These are phyloP conservation scores for Melolontha melolontha DNA, from an alignment of 2,888 invertebrate species.

Conservation along the genomic window DNA sequence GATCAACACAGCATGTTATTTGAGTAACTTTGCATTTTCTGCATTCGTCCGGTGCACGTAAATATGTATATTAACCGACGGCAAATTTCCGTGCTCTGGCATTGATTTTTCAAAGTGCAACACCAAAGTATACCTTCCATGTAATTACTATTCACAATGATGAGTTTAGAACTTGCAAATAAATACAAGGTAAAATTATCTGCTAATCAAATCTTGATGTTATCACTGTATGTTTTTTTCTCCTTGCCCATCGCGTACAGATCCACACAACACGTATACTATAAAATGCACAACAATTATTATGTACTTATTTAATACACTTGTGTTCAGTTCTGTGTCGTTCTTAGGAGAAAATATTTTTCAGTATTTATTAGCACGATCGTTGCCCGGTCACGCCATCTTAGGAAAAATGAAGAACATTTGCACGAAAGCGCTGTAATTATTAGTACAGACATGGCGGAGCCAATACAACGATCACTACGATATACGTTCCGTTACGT, in stretches of 20 bases:
- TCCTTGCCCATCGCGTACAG: constrained; percentile 27
- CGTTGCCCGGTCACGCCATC: constrained; percentile 44
- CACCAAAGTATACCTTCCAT: constrained; percentile 15
- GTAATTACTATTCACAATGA: constrained; percentile 15
- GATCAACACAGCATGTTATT: neutral
- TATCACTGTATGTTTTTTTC: constrained; percentile 29
- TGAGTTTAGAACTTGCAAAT: constrained; percentile 12
- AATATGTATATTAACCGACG: constrained; percentile 2
- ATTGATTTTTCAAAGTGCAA: constrained; percentile 30
- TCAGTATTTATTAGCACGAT: constrained; percentile 44
- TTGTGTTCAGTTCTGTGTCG: constrained; percentile 38
- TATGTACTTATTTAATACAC: constrained; percentile 28
- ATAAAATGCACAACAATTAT: constrained; percentile 29
- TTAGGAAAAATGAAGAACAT: constrained; percentile 39
- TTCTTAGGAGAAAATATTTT: constrained; percentile 32
- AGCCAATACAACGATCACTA: constrained; percentile 38
- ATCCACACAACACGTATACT: constrained; percentile 15
- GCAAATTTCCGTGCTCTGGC: constrained; percentile 12
- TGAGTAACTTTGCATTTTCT: constrained; percentile 1
- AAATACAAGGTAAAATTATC: constrained; percentile 17
- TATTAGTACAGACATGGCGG: constrained; percentile 43
- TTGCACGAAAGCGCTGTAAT: constrained; percentile 44
- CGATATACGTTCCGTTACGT: constrained; percentile 40
- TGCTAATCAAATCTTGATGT: constrained; percentile 24
- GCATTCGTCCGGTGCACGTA: neutral